A percentile compares a stretch with the other conserved stretches of the same genome.
phyloP scores from a whole-genome alignment of 2,797 vertebrate species.

The Danio aesculapii region DNA sequence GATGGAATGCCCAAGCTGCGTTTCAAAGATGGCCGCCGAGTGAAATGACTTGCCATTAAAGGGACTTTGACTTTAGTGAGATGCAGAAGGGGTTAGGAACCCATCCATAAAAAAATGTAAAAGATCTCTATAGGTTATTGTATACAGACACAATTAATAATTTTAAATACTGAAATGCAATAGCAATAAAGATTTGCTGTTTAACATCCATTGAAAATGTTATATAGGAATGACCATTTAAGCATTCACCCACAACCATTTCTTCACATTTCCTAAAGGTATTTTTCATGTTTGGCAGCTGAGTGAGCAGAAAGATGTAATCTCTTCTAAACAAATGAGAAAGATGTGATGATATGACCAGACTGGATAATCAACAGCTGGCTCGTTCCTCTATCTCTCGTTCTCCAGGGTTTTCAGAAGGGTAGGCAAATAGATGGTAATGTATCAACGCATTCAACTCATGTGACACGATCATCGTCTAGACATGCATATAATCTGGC shows the following conservation, averaged over 20 bases:
- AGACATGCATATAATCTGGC: slow-evolving; percentile 37
- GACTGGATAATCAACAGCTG: slow-evolving; percentile 52
- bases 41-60: no score
- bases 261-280: slow-evolving; percentile 40
- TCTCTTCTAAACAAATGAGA: slow-evolving; percentile 61
- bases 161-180: neutral
- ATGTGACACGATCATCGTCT: slow-evolving; percentile 31
- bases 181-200: neutral
- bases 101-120: no score
- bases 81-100: no score
- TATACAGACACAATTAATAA: no score
- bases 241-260: slow-evolving; percentile 21
- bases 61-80: no score
- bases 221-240: slow-evolving; percentile 6
- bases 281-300: slow-evolving; percentile 65
- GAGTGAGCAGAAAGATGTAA: slow-evolving; percentile 62
- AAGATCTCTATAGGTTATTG: no score
- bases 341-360: slow-evolving; percentile 55
- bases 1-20: no score
- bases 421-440: slow-evolving; percentile 35
- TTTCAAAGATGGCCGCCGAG: no score
- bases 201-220: neutral
- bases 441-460: slow-evolving; percentile 44
- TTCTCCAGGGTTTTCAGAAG: slow-evolving; percentile 35
- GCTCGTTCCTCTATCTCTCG: slow-evolving; percentile 25